Base-by-base conservation (phyloP, 2,797 vertebrate genomes). In the Eptatretus atami region DNA sequence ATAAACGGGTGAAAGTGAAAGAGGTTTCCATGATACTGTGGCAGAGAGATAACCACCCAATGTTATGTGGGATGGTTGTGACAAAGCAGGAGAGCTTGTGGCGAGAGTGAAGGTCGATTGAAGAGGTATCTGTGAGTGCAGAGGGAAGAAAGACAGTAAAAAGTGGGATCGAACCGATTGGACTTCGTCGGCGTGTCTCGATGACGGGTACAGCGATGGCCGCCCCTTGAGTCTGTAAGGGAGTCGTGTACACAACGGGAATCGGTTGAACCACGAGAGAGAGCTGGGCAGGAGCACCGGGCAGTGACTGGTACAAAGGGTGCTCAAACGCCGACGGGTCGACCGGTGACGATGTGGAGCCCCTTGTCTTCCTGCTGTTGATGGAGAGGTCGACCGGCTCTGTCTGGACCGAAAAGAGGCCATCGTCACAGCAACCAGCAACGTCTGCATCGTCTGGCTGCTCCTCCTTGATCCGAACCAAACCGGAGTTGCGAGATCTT, bases 371-470 rank as follows among this genome's bases (percentile, higher is more conserved):
- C 25, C 81, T 78, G 72, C 87, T 94, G 75, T 80, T 84, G 71
- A 90, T 72, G 0, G 90, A 93, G 65, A 98, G 82, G 71, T 98
- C 90, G 64, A 96, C 87, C 0, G 90, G 90, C 71, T 96, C 90
- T 71, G 84, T 68, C 77, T 95, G 90, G 67, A 80, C 74, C 66
- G 79, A 78, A 2, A 75, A 73, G 2, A 75, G 71, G 2, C 11
- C 57, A n/a, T n/a, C 57, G 57, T 44, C 31, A 44, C 31, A 44
- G 31, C 31, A 44, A 44, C 3, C 31, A 44, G 31, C 31, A 8
- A 44, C 31, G 31, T 44, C 31, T 8, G 4, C 31, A 8, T 44
- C 31, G 6, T 44, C 31, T 8, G 31, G 31, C 31, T 44, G 31
- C 31, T 44, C 31, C 31, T 44, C 31, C 31, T 44, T 44, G 31